A percentile compares a stretch with the other conserved stretches of the same genome.
phyloP scores from a whole-genome alignment of 2,113 vertebrate species.

The Brachionichthys hirsutus region DNA sequence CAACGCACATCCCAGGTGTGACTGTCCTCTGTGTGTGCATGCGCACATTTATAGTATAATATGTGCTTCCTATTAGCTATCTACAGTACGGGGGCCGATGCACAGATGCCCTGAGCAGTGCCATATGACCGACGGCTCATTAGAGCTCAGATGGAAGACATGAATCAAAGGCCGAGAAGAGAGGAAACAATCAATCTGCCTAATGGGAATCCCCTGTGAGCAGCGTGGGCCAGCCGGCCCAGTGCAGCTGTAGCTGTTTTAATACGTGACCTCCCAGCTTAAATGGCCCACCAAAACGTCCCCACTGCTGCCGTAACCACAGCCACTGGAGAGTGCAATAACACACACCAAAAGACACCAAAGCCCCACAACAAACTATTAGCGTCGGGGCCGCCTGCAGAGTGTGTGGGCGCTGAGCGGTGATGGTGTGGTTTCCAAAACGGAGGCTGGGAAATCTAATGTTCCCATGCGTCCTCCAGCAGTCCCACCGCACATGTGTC shows the following conservation, averaged over 20 bases:
- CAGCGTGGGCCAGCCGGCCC: constrained; percentile 67
- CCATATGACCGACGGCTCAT: constrained; percentile 80
- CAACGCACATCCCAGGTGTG: constrained; percentile 17
- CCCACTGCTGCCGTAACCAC: constrained; percentile 29
- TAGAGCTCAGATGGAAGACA: constrained; percentile 80
- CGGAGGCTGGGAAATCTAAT: constrained; percentile 72
- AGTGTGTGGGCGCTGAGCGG: constrained; percentile 44
- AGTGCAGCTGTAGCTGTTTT: constrained; percentile 76
- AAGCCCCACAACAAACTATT: constrained; percentile 54
- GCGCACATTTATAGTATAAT: constrained; percentile 54
- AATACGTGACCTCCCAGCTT: constrained; percentile 73
- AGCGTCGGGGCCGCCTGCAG: constrained; percentile 48
- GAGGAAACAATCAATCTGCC: constrained; percentile 68
- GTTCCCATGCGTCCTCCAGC: constrained; percentile 80
- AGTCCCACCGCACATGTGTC: constrained; percentile 69
- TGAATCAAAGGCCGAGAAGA: constrained; percentile 79
- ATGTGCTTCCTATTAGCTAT: constrained; percentile 48
- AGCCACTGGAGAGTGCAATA: constrained; percentile 31
- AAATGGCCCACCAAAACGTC: constrained; percentile 56
- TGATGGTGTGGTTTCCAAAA: constrained; percentile 81
- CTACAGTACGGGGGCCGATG: constrained; percentile 64
- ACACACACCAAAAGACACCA: constrained; percentile 49
- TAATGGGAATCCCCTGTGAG: constrained; percentile 74
- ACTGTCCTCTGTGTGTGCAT: constrained; percentile 10
- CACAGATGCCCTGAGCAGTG: constrained; percentile 77